Base-by-base conservation (phyloP, 2,113 vertebrate genomes). In the Grus americana region DNA sequence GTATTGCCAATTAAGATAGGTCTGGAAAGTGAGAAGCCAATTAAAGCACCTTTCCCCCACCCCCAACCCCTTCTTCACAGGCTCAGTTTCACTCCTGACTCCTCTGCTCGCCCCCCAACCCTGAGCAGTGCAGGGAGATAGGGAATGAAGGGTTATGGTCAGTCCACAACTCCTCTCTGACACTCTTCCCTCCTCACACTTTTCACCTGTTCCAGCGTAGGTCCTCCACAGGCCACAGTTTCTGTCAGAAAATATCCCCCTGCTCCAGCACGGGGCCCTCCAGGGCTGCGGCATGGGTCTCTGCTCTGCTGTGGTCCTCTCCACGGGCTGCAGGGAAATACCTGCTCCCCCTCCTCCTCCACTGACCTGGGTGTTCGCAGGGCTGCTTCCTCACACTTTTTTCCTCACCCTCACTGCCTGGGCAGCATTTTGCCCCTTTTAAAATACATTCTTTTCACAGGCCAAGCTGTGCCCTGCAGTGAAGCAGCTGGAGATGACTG, bases 181-280 rank as follows among this genome's bases (percentile, higher is more conserved):
- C 6, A 5, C 9, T 18, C 7, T n/a, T 24, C 9, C 26, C 34
- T 46, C 34, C 40, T 24, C 12, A 40, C 2, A 1, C 6, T 38
- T 79, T 15, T 22, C 36, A 36, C 27, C 42, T 54, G 21, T 8
- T 44, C 15, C 15, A 52, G 4, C 1, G 1, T 34, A 34, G 16
- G 8, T 59, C 13, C 63, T 49, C 19, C 44, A 23, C 0, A 0
- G n/a, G 32, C 17, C 70, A 40, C 15, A 15, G 0, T 7, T 80
- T 12, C 62, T 18, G 21, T 15, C 20, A 61, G 26, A 15, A 68
- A 42, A 54, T 4, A 8, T 9, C 4, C 9, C 20, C 10, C 15
- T 72, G 40, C 40, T 73, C 7, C 68, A 81, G 55, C n/a, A 15
- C 0, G 2, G 46, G 29, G 2, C 40, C 13, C 40, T 1, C 1